These are phyloP conservation scores for Tricholaema leucomelas DNA, from an alignment of 2,113 vertebrate genomes.

Conservation along the genomic window DNA sequence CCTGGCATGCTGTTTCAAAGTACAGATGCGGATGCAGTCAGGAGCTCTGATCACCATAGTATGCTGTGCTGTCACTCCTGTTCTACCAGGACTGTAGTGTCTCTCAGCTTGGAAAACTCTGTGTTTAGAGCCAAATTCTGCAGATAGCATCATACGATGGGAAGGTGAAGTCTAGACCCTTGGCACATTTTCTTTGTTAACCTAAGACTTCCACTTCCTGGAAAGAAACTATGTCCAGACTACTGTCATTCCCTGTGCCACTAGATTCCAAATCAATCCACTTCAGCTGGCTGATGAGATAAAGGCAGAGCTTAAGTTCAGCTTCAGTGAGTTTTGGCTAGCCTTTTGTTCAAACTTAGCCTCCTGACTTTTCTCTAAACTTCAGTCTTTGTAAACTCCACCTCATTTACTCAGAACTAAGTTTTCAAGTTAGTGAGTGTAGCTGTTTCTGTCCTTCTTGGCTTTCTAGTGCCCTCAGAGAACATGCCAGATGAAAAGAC, in stretches of 20 bases:
- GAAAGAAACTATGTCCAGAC: not conserved
- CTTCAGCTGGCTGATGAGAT: not conserved
- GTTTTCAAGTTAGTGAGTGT: not conserved
- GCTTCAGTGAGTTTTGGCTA: not conserved
- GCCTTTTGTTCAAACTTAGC: not conserved
- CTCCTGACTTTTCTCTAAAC: not conserved
- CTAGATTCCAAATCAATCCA: not conserved
- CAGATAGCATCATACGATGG: not conserved
- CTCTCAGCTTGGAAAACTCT: not conserved
- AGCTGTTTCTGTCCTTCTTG: not conserved
- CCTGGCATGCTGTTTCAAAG: not conserved
- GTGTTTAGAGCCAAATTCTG: not conserved
- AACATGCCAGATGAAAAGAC: not conserved
- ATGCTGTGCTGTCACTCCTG: not conserved
- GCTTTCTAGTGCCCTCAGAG: not conserved
- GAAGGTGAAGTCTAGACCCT: not conserved
- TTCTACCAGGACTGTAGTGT: no score
- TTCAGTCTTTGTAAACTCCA: not conserved
- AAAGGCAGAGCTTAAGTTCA: not conserved
- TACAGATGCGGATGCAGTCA: not conserved
- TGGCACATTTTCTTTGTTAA: not conserved
- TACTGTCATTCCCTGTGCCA: not conserved
- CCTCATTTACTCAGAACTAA: not conserved
- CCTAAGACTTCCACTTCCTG: not conserved
- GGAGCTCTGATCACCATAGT: not conserved